Evolutionary conservation across 2,888 invertebrate species (phyloP), one percentile per base, ranked within the genome.

Genomic region (Dicranocentrus wangi): DNA sequence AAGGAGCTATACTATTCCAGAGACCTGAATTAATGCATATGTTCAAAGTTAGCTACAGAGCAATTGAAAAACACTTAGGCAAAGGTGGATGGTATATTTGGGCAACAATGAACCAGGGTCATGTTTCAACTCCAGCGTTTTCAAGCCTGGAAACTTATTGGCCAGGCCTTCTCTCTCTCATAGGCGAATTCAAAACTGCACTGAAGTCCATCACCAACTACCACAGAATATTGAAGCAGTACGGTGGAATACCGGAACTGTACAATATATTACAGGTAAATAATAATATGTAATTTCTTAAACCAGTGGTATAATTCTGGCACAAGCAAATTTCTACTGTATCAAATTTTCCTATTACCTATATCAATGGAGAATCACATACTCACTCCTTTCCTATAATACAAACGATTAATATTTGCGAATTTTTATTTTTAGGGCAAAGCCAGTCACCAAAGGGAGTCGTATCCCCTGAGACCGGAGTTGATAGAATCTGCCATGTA

Each of bases 31-130:
- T 99, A 27, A 93, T 98, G 91, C 93, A 94, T 66, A 95, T 97
- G 92, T 99, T 99, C 88, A 91, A 93, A 79, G 94, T 94, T 87
- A 93, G 93, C 0, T 91, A 93, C 66, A 89, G 90, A 61, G 92
- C 93, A 0, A 94, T 96, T 53, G 95, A 96, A 87, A 94, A 94
- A 87, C 94, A 95, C 87, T 90, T 99, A 87, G 94, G 95, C 87
- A 93, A 94, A 87, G 98, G 97, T 87, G 98, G 99, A 89, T 99
- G 99, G 99, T 97, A 98, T 88, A 92, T 99, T 87, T 99, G 99
- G 99, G 99, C 97, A 0, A 95, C 97, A n/a, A 99, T 99, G 99
- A 92, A 94, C 60, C 95, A 97, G 87, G 99, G 96, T 0, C 95
- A 96, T 88, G 95, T 99, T 5, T 97, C 98, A 0, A 82, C 85